Evolutionary conservation across 2,797 vertebrate genomes (phyloP).

Genomic region (Sciurus vulgaris): DNA sequence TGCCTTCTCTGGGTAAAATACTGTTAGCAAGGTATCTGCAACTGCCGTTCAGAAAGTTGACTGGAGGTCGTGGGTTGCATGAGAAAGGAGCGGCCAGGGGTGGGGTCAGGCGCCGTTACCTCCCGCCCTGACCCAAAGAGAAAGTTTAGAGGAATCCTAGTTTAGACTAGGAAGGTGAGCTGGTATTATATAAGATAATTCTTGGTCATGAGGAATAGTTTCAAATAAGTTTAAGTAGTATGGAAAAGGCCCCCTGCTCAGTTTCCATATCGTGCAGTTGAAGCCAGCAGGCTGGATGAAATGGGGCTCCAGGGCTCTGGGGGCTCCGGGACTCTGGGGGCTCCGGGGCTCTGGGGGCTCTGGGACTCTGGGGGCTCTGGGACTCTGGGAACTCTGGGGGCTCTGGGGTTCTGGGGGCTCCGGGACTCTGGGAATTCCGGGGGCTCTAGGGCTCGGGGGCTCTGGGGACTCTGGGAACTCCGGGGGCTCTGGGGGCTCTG

Average conservation of each 20-base stretch:
- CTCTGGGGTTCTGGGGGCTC: too few relatives aligned
- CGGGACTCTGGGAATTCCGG: too few relatives aligned
- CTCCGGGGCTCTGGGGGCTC: too few relatives aligned
- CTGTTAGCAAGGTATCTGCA: not conserved
- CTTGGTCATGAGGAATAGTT: not conserved
- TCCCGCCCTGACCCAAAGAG: too few relatives aligned
- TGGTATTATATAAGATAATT: not conserved
- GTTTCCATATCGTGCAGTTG: not conserved
- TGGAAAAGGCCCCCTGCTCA: not conserved
- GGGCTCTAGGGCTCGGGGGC: too few relatives aligned
- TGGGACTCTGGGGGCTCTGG: too few relatives aligned
- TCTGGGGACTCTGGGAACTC: too few relatives aligned
- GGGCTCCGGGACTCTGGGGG: too few relatives aligned
- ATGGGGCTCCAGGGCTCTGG: not conserved
- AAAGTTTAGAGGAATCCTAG: too few relatives aligned
- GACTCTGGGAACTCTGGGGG: too few relatives aligned
- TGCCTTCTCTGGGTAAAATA: not conserved
- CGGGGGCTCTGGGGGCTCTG: too few relatives aligned
- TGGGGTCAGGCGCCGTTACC: not conserved
- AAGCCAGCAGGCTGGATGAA: not conserved
- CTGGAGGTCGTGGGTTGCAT: accelerated
- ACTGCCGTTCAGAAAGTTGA: not conserved
- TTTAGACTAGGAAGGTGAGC: too few relatives aligned
- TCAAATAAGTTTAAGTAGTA: not conserved
- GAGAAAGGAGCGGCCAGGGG: accelerated